phyloP scores from a whole-genome alignment of 2,113 vertebrate genomes.

The Silurus asotus region DNA sequence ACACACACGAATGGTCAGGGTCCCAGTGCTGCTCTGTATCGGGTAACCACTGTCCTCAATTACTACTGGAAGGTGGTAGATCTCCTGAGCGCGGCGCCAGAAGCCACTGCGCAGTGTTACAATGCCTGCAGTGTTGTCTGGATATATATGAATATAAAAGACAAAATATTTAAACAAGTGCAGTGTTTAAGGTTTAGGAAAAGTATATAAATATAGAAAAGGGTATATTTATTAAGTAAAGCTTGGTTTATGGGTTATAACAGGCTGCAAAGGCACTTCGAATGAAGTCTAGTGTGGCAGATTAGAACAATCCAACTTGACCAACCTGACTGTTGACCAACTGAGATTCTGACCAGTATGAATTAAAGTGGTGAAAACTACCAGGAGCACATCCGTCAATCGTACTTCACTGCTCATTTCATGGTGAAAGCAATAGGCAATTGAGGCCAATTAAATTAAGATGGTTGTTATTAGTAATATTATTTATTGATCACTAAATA shows the following conservation, averaged over 20 bases:
- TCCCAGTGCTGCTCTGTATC: conserved; percentile 91
- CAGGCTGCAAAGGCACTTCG: background rate
- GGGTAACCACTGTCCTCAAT: conserved; percentile 94
- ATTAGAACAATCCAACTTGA: background rate
- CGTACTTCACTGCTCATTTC: background rate
- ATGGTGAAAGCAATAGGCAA: background rate
- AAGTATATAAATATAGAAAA: background rate
- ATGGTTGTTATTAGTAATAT: background rate
- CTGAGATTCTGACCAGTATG: background rate
- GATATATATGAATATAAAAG: background rate
- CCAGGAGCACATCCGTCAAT: background rate
- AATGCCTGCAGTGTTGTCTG: conserved; percentile 96
- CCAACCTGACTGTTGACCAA: background rate
- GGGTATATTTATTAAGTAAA: background rate
- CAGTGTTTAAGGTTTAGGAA: background rate
- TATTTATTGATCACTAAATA: background rate
- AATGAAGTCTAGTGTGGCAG: background rate
- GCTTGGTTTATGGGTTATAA: background rate
- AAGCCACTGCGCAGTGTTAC: conserved; percentile 85
- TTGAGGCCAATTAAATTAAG: background rate
- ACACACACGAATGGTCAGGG: conserved; percentile 91
- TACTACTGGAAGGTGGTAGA: conserved; percentile 86
- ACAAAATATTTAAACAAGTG: background rate
- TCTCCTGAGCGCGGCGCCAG: conserved; percentile 86
- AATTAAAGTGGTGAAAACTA: background rate